Percentiles rank a stretch among this genome's conserved stretches.
These are phyloP conservation scores for Mercenaria mercenaria DNA, from an alignment of 1,140 invertebrate genomes.

Conservation along the genomic window DNA sequence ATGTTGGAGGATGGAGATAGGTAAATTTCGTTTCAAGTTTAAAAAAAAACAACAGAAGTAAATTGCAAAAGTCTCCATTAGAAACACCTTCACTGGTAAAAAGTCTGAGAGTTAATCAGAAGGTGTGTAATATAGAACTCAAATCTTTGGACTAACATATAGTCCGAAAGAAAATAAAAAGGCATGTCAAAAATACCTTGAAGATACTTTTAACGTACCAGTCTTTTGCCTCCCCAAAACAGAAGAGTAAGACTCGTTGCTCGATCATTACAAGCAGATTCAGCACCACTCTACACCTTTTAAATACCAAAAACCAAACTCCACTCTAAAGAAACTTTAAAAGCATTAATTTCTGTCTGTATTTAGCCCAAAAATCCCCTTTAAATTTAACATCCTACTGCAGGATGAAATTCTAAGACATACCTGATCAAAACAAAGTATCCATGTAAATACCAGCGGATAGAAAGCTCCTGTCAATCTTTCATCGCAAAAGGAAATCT, in stretches of 20 bases:
- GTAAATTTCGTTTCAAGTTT: background rate
- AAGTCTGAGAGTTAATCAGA: background rate
- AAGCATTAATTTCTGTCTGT: background rate
- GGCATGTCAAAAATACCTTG: background rate
- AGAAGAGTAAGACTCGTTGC: no score
- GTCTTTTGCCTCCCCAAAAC: no score
- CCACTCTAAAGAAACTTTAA: background rate
- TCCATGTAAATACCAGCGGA: no score
- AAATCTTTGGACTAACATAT: background rate
- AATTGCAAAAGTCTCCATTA: background rate
- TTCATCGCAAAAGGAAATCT: no score
- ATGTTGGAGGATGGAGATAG: background rate
- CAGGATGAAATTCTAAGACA: background rate
- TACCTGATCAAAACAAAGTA: background rate
- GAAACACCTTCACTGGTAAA: background rate
- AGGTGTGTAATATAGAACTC: background rate
- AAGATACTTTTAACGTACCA: background rate
- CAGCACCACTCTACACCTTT: background rate
- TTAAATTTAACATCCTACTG: background rate
- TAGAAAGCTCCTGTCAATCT: no score
- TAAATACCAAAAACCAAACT: background rate
- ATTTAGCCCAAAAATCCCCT: background rate
- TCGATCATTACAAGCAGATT: no score
- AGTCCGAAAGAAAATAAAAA: background rate
- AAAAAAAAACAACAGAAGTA: background rate